Percentiles rank a stretch among this genome's conserved stretches.
phyloP scores from a whole-genome alignment of 2,888 invertebrate species.

The Eupithecia insigniata region DNA sequence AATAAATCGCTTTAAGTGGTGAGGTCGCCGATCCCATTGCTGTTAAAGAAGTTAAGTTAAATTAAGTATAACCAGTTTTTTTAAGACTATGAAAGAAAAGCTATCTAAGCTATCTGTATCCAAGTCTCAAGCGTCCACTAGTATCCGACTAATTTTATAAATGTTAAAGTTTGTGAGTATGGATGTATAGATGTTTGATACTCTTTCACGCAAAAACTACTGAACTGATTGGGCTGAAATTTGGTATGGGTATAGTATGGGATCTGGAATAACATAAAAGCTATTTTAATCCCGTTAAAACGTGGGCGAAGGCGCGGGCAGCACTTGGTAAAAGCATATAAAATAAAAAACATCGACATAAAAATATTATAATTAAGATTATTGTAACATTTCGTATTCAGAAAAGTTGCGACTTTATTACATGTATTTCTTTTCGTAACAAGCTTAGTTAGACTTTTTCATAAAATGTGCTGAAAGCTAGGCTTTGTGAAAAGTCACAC shows the following conservation, averaged over 20 bases:
- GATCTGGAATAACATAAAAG: too few relatives aligned
- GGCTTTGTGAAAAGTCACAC: conserved; percentile 15
- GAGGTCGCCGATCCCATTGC: not conserved
- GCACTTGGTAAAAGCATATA: too few relatives aligned
- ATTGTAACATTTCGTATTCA: not conserved
- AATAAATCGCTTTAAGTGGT: not conserved
- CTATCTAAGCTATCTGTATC: too few relatives aligned
- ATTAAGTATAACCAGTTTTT: not conserved
- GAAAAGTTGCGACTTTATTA: not conserved
- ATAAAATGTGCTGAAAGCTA: not conserved
- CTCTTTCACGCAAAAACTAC: too few relatives aligned
- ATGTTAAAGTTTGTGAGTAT: too few relatives aligned
- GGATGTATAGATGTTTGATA: too few relatives aligned
- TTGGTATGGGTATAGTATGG: too few relatives aligned
- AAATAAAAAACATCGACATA: not conserved
- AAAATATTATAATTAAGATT: not conserved
- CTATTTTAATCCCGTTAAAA: too few relatives aligned
- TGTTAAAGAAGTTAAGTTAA: not conserved
- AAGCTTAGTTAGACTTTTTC: conserved; percentile 7
- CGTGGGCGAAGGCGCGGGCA: too few relatives aligned
- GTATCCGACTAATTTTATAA: too few relatives aligned
- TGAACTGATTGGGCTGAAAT: too few relatives aligned
- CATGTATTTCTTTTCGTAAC: conserved; percentile 5
- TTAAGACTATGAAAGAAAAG: not conserved
- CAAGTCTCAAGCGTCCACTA: too few relatives aligned